phyloP scores from a whole-genome alignment of 2,113 vertebrate genomes.

The Caloenas nicobarica region DNA sequence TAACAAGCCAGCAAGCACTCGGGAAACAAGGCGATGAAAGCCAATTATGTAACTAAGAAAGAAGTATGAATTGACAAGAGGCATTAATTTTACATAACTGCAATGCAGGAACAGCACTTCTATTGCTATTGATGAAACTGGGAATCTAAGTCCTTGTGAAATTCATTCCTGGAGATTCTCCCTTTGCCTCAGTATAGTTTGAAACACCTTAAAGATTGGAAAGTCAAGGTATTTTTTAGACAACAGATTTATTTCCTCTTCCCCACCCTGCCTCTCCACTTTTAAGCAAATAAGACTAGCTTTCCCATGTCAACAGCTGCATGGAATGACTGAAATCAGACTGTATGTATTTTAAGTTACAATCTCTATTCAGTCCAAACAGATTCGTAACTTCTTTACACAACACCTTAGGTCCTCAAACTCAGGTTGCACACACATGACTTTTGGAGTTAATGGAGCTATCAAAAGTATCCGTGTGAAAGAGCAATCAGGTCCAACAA shows the following conservation, averaged over 20 bases:
- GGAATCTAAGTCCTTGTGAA: not conserved
- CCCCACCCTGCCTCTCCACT: not conserved
- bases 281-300: not conserved
- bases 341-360: not conserved
- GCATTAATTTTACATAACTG: not conserved
- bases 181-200: not conserved
- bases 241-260: not conserved
- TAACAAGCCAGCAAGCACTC: not conserved
- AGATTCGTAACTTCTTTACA: not conserved
- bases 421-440: not conserved
- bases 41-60: not conserved
- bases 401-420: not conserved
- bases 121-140: not conserved
- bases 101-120: not conserved
- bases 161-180: not conserved
- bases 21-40: not conserved
- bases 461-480: not conserved
- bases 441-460: not conserved
- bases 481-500: not conserved
- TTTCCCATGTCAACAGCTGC: not conserved
- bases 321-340: not conserved
- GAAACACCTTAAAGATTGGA: not conserved
- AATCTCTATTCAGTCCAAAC: not conserved
- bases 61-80: not conserved
- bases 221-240: not conserved